phyloP scores from a whole-genome alignment of 2,888 invertebrate genomes.

The Trachelus stipa region DNA sequence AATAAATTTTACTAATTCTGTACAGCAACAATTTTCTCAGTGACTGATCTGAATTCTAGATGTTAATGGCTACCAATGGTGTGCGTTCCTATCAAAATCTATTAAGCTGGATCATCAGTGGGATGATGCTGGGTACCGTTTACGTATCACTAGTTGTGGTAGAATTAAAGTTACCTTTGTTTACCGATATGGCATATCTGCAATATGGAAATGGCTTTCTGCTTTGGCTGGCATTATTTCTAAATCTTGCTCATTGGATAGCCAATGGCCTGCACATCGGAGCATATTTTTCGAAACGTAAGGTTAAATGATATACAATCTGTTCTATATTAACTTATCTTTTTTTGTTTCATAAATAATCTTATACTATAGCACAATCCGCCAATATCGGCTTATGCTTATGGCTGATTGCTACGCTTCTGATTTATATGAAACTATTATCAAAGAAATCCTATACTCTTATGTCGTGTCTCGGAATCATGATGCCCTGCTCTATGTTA shows the following conservation, averaged over 20 bases:
- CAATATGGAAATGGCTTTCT: constrained; percentile 58
- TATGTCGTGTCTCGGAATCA: not conserved
- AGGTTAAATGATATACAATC: constrained; percentile 25
- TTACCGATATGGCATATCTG: constrained; percentile 50
- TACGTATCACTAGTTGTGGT: constrained; percentile 52
- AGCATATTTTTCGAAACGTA: constrained; percentile 60
- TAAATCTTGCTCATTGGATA: constrained; percentile 53
- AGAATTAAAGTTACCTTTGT: constrained; percentile 53
- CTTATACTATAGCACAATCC: not conserved
- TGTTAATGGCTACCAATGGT: constrained; percentile 62
- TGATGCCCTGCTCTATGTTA: not conserved
- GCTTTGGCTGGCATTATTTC: constrained; percentile 54
- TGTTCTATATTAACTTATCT: not conserved
- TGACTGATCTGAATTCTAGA: constrained; percentile 35
- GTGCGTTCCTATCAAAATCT: constrained; percentile 55
- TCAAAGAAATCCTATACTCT: not conserved
- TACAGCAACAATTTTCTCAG: not conserved
- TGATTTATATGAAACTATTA: not conserved
- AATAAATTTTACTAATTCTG: not conserved
- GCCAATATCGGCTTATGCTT: not conserved
- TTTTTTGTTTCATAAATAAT: not conserved
- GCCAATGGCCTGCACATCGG: constrained; percentile 59
- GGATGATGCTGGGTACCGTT: constrained; percentile 48
- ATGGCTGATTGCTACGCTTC: not conserved
- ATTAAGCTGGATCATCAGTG: constrained; percentile 58